Evolutionary conservation across 2,888 invertebrate species (phyloP).

Genomic region (Pseudanteris insignis): DNA sequence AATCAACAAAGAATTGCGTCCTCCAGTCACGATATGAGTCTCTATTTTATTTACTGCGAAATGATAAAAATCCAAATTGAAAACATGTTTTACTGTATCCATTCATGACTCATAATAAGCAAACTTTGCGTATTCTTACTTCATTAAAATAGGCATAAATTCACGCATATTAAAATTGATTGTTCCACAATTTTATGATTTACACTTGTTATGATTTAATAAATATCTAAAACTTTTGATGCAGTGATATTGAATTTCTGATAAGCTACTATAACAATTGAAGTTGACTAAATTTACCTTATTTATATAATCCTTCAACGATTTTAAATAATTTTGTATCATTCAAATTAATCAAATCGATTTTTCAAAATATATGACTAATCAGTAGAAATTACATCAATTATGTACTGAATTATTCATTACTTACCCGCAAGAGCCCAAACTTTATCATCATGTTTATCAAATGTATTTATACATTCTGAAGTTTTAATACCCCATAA

Average conservation of each 20-base stretch:
- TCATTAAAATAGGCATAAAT: neutral
- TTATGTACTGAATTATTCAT: neutral
- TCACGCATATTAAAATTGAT: no score
- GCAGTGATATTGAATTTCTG: no score
- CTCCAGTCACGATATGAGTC: slow-evolving; percentile 80
- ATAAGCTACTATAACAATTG: no score
- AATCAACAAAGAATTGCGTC: slow-evolving; percentile 86
- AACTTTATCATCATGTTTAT: slow-evolving; percentile 88
- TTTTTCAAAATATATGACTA: neutral
- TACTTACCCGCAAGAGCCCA: slow-evolving; percentile 77
- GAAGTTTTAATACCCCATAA: slow-evolving; percentile 92
- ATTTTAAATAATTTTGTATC: no score
- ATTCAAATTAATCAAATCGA: neutral
- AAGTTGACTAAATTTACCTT: no score
- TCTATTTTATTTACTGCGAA: slow-evolving; percentile 70
- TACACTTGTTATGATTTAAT: no score
- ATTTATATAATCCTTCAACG: no score
- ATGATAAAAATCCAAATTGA: neutral
- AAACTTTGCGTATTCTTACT: neutral
- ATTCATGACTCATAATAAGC: neutral
- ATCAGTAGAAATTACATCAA: neutral
- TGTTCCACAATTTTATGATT: no score
- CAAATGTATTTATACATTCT: slow-evolving; percentile 85
- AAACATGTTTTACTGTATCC: neutral
- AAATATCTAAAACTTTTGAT: no score